Evolutionary conservation across 2,113 vertebrate species (phyloP).

Genomic region (Aegithalos caudatus): DNA sequence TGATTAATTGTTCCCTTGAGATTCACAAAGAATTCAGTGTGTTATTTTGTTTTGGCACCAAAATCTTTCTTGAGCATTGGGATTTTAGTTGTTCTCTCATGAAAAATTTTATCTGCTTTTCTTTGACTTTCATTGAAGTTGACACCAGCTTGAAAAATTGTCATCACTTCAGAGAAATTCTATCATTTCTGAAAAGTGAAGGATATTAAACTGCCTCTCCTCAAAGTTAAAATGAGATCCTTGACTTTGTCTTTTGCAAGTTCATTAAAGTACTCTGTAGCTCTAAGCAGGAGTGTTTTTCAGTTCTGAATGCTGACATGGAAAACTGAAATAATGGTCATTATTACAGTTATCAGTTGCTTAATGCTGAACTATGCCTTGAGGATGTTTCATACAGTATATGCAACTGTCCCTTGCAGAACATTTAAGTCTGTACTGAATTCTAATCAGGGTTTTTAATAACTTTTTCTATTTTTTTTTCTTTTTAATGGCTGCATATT

Average conservation of each 20-base stretch:
- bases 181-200: neutral
- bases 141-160: neutral
- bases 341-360: slow-evolving; percentile 1
- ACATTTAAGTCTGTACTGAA: neutral
- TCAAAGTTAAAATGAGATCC: neutral
- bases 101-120: neutral
- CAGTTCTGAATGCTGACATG: neutral
- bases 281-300: neutral
- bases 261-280: neutral
- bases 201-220: neutral
- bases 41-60: neutral
- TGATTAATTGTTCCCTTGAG: neutral
- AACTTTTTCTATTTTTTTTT: neutral
- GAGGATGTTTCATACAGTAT: neutral
- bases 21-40: neutral
- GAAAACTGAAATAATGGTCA: slow-evolving; percentile 5
- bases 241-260: neutral
- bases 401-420: neutral
- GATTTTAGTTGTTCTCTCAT: neutral
- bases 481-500: neutral
- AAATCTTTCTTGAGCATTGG: neutral
- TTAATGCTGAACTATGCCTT: neutral
- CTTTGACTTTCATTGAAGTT: neutral
- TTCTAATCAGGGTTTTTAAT: neutral
- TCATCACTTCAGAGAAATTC: neutral